phyloP scores from a whole-genome alignment of 2,888 invertebrate species.

The Nephrotoma flavescens region DNA sequence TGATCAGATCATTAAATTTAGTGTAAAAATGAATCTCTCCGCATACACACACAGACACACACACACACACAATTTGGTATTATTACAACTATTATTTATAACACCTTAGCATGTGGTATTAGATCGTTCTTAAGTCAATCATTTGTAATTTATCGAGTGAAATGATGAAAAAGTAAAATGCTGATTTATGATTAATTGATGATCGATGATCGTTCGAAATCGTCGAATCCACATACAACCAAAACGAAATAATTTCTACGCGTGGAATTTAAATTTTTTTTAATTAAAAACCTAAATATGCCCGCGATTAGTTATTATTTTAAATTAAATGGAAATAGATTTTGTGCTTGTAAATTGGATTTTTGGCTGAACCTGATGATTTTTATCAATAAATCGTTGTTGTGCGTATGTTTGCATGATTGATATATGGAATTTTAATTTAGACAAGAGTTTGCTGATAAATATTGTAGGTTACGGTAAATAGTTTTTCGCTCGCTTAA shows the following conservation, averaged over 20 bases:
- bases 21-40: not conserved
- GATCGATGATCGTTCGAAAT: not conserved
- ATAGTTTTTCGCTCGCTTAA: not conserved
- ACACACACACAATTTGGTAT: not conserved
- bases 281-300: not conserved
- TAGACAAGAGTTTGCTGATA: not conserved
- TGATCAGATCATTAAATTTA: not conserved
- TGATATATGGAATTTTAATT: not conserved
- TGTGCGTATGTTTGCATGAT: not conserved
- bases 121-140: not conserved
- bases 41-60: not conserved
- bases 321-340: not conserved
- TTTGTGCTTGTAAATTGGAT: not conserved
- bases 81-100: not conserved
- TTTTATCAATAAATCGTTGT: not conserved
- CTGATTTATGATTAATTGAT: not conserved
- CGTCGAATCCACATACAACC: not conserved
- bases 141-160: not conserved
- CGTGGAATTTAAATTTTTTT: not conserved
- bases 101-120: conserved; percentile 6
- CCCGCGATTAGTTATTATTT: not conserved
- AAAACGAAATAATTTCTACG: not conserved
- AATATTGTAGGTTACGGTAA: not conserved
- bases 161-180: not conserved
- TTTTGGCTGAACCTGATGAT: not conserved